Conservation (phyloP, 2,888 invertebrate genomes). For the Exephanes ischioxanthus region DNA sequence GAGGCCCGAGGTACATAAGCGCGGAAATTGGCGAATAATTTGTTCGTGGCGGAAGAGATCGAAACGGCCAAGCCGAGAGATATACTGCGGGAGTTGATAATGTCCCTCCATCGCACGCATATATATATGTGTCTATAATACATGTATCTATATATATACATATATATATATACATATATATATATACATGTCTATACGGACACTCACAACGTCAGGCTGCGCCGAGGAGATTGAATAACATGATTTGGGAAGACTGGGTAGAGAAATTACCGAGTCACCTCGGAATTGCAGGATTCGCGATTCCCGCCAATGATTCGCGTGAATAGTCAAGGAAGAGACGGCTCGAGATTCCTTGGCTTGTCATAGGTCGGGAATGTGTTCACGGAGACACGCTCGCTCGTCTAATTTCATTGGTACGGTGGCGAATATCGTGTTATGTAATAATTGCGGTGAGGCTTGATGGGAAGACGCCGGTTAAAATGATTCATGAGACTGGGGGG, state of each 20-base stretch:
- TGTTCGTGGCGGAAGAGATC: slow-evolving; percentile 60
- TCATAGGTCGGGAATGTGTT: slow-evolving; percentile 61
- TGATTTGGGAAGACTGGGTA: slow-evolving; percentile 40
- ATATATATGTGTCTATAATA: neutral
- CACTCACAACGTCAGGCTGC: neutral
- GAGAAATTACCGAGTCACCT: slow-evolving; percentile 8
- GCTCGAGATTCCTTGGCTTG: slow-evolving; percentile 34
- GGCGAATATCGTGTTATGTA: slow-evolving; percentile 14
- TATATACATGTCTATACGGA: neutral
- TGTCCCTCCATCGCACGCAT: neutral
- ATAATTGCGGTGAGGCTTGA: slow-evolving; percentile 54
- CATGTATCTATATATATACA: neutral
- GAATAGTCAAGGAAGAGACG: neutral
- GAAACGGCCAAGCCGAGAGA: slow-evolving; percentile 35
- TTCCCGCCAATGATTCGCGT: slow-evolving; percentile 24
- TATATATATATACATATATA: slow-evolving; percentile 7
- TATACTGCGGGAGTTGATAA: slow-evolving; percentile 12
- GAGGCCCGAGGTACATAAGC: slow-evolving; percentile 6
- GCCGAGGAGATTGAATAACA: slow-evolving; percentile 47
- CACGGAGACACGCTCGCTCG: slow-evolving; percentile 13
- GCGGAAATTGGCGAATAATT: slow-evolving; percentile 69
- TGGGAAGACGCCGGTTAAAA: slow-evolving; percentile 46
- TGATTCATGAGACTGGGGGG: slow-evolving; percentile 54
- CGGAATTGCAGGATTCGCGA: slow-evolving; percentile 40
- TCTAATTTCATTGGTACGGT: slow-evolving; percentile 56